A percentile compares a stretch with the other conserved stretches of the same genome.
These are phyloP conservation scores for Melanotaenia boesemani DNA, from an alignment of 2,797 vertebrate genomes.

Conservation along the genomic window DNA sequence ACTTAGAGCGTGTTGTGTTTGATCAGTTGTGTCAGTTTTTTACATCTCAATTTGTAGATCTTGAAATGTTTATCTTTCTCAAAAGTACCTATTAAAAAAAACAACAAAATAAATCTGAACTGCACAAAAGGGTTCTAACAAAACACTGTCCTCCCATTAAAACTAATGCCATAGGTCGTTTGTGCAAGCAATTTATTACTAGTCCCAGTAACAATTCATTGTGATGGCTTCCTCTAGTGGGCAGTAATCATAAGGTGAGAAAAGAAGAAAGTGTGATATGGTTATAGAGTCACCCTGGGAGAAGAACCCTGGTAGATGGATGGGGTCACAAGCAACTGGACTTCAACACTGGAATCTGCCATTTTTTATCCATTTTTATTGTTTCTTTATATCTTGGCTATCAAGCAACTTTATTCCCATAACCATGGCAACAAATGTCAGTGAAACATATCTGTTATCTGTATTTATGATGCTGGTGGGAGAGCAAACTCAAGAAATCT, in stretches of 20 bases:
- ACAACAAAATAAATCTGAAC: not conserved
- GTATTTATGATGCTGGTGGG: not conserved
- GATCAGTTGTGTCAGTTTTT: not conserved
- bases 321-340: not conserved
- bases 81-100: not conserved
- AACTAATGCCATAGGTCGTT: not conserved
- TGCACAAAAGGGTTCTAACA: not conserved
- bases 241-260: not conserved
- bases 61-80: not conserved
- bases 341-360: not conserved
- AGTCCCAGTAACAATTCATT: not conserved
- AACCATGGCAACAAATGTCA: not conserved
- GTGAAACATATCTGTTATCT: not conserved
- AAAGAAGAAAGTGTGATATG: not conserved
- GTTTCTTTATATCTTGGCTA: not conserved
- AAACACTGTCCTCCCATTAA: not conserved
- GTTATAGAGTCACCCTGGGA: not conserved
- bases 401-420: not conserved
- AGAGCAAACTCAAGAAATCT: too few relatives aligned
- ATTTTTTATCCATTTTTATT: not conserved
- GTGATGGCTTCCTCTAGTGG: not conserved
- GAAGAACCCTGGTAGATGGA: not conserved
- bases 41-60: slow-evolving; percentile 6
- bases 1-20: not conserved
- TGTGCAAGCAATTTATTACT: not conserved